Percentiles rank a stretch among this genome's conserved stretches.
Conservation (phyloP, 2,797 vertebrate genomes). For the Knipowitschia caucasica region DNA sequence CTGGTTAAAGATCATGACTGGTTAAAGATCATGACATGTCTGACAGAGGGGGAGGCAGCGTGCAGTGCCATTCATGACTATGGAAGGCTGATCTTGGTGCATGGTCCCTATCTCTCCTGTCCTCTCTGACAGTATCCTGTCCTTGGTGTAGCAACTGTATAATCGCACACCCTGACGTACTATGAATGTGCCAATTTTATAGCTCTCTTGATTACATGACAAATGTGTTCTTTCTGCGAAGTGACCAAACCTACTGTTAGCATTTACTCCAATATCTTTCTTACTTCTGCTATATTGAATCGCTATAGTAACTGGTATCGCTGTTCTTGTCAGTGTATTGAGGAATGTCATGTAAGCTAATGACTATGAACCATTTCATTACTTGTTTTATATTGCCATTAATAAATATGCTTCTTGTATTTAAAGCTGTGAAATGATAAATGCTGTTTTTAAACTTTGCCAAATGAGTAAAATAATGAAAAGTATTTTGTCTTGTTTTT, state of each 20-base stretch:
- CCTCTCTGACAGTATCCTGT: conserved; percentile 30
- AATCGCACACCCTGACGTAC: conserved; percentile 67
- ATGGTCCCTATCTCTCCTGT: conserved; percentile 54
- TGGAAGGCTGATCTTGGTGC: conserved; percentile 63
- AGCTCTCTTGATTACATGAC: conserved; percentile 48
- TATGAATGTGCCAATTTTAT: conserved; percentile 74
- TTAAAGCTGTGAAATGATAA: conserved; percentile 68
- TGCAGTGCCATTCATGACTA: conserved; percentile 50
- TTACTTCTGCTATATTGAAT: conserved; percentile 57
- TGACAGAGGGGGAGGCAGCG: conserved; percentile 35
- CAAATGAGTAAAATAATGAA: conserved; percentile 62
- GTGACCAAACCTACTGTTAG: conserved; percentile 59
- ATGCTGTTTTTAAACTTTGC: conserved; percentile 66
- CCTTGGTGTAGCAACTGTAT: conserved; percentile 61
- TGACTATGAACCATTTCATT: conserved; percentile 78
- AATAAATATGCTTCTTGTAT: conserved; percentile 85
- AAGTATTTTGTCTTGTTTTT: conserved; percentile 17
- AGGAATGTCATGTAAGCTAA: conserved; percentile 79
- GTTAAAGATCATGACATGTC: conserved; percentile 46
- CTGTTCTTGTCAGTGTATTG: conserved; percentile 74
- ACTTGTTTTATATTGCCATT: conserved; percentile 81
- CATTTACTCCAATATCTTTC: conserved; percentile 35
- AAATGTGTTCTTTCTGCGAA: conserved; percentile 62
- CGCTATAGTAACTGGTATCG: conserved; percentile 66
- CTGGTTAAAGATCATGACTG: conserved; percentile 28